Conservation (phyloP, 2,888 invertebrate species). For the Protonemura montana region DNA sequence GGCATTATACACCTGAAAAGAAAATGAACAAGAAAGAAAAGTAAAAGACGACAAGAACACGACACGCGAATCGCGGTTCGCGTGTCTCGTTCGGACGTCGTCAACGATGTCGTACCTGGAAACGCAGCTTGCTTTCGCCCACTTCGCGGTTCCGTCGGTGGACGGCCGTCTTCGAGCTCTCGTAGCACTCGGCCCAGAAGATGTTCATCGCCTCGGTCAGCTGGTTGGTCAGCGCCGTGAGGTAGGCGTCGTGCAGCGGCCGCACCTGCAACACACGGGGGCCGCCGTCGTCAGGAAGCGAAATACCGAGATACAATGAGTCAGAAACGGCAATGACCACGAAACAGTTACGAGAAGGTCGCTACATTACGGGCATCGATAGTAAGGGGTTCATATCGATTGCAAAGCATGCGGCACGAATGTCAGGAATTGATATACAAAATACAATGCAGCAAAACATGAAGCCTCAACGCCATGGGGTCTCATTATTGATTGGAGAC, state of each 20-base stretch:
- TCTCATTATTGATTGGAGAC: no score
- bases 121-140: slow-evolving; percentile 65
- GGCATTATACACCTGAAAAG: not conserved
- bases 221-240: slow-evolving; percentile 62
- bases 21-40: not conserved
- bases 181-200: slow-evolving; percentile 69
- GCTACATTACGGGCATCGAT: no score
- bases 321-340: no score
- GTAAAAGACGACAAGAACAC: not conserved
- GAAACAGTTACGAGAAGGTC: no score
- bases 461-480: no score
- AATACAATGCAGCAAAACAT: no score
- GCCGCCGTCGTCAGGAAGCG: not conserved
- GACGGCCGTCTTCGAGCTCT: slow-evolving; percentile 65
- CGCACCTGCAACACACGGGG: slow-evolving; percentile 59
- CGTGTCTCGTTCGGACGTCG: no score
- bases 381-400: no score
- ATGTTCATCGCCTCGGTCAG: slow-evolving; percentile 65
- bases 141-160: slow-evolving; percentile 65
- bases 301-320: no score
- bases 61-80: not conserved
- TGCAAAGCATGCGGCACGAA: no score
- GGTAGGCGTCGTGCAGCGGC: slow-evolving; percentile 65
- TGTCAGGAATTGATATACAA: no score
- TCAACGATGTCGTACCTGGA: slow-evolving; percentile 57